Conservation (phyloP, 23 tunicate species). For the Phallusia fumigata region DNA sequence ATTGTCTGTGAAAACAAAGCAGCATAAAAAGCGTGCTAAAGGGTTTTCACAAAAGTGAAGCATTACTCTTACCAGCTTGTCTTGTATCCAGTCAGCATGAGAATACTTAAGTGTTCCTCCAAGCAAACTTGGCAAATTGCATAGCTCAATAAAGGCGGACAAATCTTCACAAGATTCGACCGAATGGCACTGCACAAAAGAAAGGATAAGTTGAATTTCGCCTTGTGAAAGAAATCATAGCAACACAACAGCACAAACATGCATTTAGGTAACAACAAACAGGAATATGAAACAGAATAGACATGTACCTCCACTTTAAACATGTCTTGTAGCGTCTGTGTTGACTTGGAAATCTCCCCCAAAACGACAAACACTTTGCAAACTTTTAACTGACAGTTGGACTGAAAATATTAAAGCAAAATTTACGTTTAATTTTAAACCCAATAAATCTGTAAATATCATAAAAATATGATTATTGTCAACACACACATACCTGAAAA, state of each 20-base stretch:
- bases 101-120: conserved; percentile 56
- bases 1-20: conserved; percentile 48
- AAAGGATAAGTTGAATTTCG: neutral
- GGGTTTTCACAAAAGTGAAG: neutral
- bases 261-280: neutral
- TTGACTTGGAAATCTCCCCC: neutral
- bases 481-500: conserved; percentile 53
- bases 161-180: conserved; percentile 24
- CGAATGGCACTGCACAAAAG: conserved; percentile 34
- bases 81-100: conserved; percentile 72
- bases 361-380: neutral
- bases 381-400: conserved; percentile 16
- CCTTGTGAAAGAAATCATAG: neutral
- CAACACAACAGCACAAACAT: no score
- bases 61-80: conserved; percentile 59
- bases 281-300: no score
- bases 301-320: neutral
- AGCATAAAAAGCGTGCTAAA: neutral
- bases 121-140: conserved; percentile 23
- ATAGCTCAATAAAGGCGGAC: conserved; percentile 17
- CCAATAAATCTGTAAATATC: neutral
- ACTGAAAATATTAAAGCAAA: neutral
- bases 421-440: no score
- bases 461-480: no score
- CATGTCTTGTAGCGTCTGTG: neutral